Evolutionary conservation across 2,113 vertebrate species (phyloP), one percentile per base, ranked within the genome.

Genomic region (Centrocercus urophasianus): DNA sequence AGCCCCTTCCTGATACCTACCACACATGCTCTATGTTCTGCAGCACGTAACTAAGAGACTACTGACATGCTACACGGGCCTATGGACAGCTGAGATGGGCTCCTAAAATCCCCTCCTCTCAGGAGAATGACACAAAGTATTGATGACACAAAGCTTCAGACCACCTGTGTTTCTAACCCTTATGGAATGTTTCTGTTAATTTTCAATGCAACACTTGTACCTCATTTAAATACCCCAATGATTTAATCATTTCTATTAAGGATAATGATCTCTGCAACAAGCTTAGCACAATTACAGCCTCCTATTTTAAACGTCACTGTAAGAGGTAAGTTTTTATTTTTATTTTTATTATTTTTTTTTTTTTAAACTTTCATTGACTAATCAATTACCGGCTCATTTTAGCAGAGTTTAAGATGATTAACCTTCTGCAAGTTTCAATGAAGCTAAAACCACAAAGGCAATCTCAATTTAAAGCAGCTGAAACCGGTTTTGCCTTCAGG

Each of bases 241-340:
- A 38, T 25, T 50, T 74, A 12, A 63, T 76, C 12, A 59, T 16
- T 3, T 77, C 3, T 25, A 42, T 15, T 54, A 59, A 5, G 18
- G 66, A 50, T 27, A 1, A 63, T 19, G 5, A 16, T 40, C 43
- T 61, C 72, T 50, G 21, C 20, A 4, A 0, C 21, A 66, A 48
- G 8, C 61, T 72, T 43, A 65, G 76, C 36, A 80, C 40, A 69
- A 91, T 24, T 54, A 45, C 22, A 85, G 25, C 24, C 63, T 77
- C 45, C 0, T 67, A 78, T 86, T 86, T 93, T 54, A 86, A 74
- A 66, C 2, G 63, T 8, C 32, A 67, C 19, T 80, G 5, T 9
- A 74, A 81, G 3, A 89, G 32, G 28, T 0, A 10, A 88, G 61
- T 67, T 45, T 76, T 34, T 34, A 36, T 36, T 36, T 36, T 36